Evolutionary conservation across 2,113 vertebrate species (phyloP).

Genomic region (Epinephelus moara): DNA sequence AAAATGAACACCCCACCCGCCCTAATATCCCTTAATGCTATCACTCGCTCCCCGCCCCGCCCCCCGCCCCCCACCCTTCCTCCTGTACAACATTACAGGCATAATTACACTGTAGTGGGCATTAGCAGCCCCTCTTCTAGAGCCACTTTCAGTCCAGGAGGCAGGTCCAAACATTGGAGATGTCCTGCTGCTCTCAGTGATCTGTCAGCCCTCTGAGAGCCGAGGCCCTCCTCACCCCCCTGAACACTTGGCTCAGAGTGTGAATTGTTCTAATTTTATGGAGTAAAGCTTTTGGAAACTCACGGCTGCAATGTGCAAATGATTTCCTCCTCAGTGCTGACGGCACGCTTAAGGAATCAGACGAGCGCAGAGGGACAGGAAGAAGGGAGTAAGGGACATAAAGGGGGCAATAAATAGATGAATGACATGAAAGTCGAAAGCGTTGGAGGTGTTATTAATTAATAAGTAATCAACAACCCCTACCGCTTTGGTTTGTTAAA

Average conservation of each 20-base stretch:
- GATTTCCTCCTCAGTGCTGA: constrained; percentile 51
- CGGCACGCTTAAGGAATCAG: constrained; percentile 41
- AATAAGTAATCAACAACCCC: neutral
- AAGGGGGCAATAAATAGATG: constrained; percentile 14
- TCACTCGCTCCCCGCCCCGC: constrained; percentile 30
- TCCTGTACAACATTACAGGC: constrained; percentile 60
- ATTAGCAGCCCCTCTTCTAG: constrained; percentile 21
- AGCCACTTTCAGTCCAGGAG: constrained; percentile 20
- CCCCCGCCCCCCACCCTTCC: constrained; percentile 3
- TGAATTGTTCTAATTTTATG: constrained; percentile 39
- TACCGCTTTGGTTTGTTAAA: too few relatives aligned
- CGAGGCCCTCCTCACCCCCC: neutral
- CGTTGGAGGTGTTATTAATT: constrained; percentile 9
- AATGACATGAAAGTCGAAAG: neutral
- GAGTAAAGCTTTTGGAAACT: constrained; percentile 39
- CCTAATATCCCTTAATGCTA: constrained; percentile 77
- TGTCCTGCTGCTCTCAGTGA: constrained; percentile 40
- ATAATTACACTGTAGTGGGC: constrained; percentile 59
- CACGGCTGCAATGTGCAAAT: constrained; percentile 34
- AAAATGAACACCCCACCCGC: constrained; percentile 77
- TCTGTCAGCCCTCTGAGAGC: constrained; percentile 30
- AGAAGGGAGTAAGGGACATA: neutral
- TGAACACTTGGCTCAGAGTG: constrained; percentile 19
- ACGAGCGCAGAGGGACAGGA: neutral
- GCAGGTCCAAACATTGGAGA: constrained; percentile 35